A percentile compares a stretch with the other conserved stretches of the same genome.
phyloP scores from a whole-genome alignment of 2,888 invertebrate species.

The Zelleria hepariella region DNA sequence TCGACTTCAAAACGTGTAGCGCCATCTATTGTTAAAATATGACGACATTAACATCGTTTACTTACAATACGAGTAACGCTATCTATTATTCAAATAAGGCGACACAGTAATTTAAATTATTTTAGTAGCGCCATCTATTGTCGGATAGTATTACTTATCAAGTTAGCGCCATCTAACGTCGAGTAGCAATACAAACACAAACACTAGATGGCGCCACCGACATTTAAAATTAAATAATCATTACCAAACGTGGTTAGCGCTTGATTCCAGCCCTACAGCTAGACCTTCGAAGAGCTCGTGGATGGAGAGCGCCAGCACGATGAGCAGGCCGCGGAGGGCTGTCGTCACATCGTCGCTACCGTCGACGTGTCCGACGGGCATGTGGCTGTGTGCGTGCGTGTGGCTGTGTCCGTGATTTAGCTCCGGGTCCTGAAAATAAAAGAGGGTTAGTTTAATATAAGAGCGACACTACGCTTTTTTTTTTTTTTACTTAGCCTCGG shows the following conservation, averaged over 20 bases:
- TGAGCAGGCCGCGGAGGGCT: conserved; percentile 79
- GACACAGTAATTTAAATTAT: too few species aligned
- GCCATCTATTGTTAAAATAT: background rate
- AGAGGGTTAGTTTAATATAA: background rate
- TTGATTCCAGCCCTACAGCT: conserved; percentile 83
- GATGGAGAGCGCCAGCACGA: conserved; percentile 86
- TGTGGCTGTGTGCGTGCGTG: conserved; percentile 43
- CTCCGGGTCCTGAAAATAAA: conserved; percentile 38
- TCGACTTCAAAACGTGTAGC: background rate
- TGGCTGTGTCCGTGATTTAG: conserved; percentile 29
- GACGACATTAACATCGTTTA: too few species aligned
- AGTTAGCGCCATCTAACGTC: background rate
- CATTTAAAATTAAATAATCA: conserved; percentile 10
- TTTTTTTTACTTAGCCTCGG: too few species aligned
- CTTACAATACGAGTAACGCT: too few species aligned
- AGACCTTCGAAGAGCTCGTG: conserved; percentile 91
- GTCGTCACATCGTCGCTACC: conserved; percentile 63
- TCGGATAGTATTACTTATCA: background rate
- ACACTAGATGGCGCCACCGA: conserved; percentile 9
- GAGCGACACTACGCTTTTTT: background rate
- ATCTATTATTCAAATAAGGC: too few species aligned
- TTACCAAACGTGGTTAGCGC: conserved; percentile 58
- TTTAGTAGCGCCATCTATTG: background rate
- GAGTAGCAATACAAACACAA: conserved; percentile 6
- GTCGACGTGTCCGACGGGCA: conserved; percentile 51